phyloP scores from a whole-genome alignment of 2,888 invertebrate genomes.

The Mythimna pallens region DNA sequence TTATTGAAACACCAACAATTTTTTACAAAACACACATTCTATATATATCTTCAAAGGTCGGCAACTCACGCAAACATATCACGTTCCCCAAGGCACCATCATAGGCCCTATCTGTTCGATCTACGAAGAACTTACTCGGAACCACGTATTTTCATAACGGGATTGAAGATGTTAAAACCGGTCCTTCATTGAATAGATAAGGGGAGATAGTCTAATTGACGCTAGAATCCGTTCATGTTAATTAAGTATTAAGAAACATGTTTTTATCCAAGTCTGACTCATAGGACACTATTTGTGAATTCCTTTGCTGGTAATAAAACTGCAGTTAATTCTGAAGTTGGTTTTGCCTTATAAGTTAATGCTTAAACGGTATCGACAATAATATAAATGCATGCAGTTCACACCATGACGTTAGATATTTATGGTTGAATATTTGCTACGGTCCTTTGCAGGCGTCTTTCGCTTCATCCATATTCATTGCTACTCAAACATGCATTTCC shows the following conservation, averaged over 20 bases:
- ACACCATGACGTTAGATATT: constrained; percentile 46
- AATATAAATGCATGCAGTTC: constrained; percentile 57
- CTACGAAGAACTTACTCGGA: constrained; percentile 53
- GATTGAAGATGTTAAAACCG: constrained; percentile 54
- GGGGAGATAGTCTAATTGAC: constrained; percentile 63
- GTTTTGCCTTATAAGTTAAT: constrained; percentile 38
- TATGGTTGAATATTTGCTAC: constrained; percentile 47
- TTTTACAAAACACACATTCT: constrained; percentile 23
- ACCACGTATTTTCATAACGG: constrained; percentile 63
- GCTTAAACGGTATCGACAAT: constrained; percentile 36
- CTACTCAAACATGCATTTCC: constrained; percentile 48
- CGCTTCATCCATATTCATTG: constrained; percentile 55
- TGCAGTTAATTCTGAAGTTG: constrained; percentile 17
- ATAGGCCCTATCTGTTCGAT: constrained; percentile 52
- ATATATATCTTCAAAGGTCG: constrained; percentile 32
- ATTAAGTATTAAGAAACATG: constrained; percentile 61
- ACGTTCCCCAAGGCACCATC: constrained; percentile 55
- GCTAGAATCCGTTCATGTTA: constrained; percentile 49
- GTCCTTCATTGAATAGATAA: constrained; percentile 61
- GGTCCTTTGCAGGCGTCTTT: constrained; percentile 34
- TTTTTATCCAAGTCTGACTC: constrained; percentile 51
- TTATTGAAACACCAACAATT: background rate
- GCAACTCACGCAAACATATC: constrained; percentile 35
- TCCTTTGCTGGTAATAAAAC: constrained; percentile 30
- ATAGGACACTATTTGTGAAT: constrained; percentile 30